Evolutionary conservation across 2,113 vertebrate genomes (phyloP), one percentile per base, ranked within the genome.

Genomic region (Bujurquina vittata): DNA sequence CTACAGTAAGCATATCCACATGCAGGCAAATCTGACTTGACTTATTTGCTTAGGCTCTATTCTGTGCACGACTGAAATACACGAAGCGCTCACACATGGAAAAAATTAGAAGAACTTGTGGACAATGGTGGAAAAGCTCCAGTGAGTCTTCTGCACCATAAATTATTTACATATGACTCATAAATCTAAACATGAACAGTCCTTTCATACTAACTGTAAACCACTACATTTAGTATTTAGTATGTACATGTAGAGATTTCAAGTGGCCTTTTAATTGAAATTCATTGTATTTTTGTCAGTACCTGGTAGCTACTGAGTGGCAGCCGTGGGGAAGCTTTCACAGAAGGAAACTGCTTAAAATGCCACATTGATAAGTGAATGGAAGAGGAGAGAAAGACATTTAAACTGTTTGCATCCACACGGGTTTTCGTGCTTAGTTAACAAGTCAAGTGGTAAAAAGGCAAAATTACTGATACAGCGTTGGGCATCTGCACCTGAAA

Each of bases 91-190:
- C 26, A 20, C 67, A 84, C 74, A 77, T 85, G 77, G 60, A 57
- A 84, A n/a, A 67, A 57, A 76, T 61, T 73, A 55, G 23, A 56
- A 43, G 14, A 35, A 69, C 58, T 54, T 56, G 46, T 76, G 65
- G 73, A 82, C 59, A 84, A 57, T 54, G 35, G 52, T 75, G 75
- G 77, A 61, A 63, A 11, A 26, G 72, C 23, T 85, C 83, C 84
- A 87, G 81, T 3, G 37, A 72, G 46, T 75, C 20, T 81, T 77
- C 57, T 57, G 75, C 73, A 77, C 7, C 52, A 72, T 18, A 84
- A 18, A 43, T 59, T 40, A 23, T 33, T 77, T 37, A 75, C 74
- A 49, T 62, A 77, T 23, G 85, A 58, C 56, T 62, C 63, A 57
- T 87, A 33, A 85, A 75, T 83, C 83, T 61, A 75, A 78, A 80